A percentile compares a stretch with the other conserved stretches of the same genome.
Conservation (phyloP, 2,888 invertebrate genomes). For the Dinocampus coccinellae region DNA sequence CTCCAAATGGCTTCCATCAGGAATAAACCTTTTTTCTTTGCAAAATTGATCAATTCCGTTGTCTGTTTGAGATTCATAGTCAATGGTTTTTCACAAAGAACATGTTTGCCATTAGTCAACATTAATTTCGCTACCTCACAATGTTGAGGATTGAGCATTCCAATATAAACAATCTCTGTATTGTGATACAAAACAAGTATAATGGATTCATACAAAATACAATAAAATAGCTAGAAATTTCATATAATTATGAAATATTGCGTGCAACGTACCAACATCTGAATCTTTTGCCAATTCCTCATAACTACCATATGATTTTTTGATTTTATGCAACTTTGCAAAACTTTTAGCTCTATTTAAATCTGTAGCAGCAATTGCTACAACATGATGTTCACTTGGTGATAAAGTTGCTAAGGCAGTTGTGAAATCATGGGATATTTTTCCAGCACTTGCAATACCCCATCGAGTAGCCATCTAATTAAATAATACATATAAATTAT, state of each 20-base stretch:
- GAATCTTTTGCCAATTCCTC: constrained; percentile 80
- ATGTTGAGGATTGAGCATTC: constrained; percentile 82
- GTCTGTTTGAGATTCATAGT: constrained; percentile 84
- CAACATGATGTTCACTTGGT: constrained; percentile 77
- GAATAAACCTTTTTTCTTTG: constrained; percentile 80
- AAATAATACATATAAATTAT: neutral
- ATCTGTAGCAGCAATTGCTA: constrained; percentile 85
- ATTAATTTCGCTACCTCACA: constrained; percentile 79
- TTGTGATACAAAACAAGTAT: too few relatives aligned
- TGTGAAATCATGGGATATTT: constrained; percentile 89
- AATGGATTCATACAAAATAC: too few relatives aligned
- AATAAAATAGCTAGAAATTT: too few relatives aligned
- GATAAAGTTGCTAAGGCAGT: constrained; percentile 78
- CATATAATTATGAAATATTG: too few relatives aligned
- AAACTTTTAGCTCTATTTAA: constrained; percentile 81
- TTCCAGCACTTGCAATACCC: constrained; percentile 89
- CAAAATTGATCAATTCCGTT: constrained; percentile 77
- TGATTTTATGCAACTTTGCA: constrained; percentile 80
- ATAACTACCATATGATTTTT: constrained; percentile 82
- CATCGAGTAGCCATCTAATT: constrained; percentile 79
- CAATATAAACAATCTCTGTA: constrained; percentile 70
- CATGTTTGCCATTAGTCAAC: constrained; percentile 85
- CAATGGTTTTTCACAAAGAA: constrained; percentile 92
- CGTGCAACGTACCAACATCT: constrained; percentile 81
- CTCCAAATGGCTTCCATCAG: constrained; percentile 95